These are phyloP conservation scores for Strongylocentrotus purpuratus DNA, from an alignment of 35 echinoderm and acorn worm species.

Conservation along the genomic window DNA sequence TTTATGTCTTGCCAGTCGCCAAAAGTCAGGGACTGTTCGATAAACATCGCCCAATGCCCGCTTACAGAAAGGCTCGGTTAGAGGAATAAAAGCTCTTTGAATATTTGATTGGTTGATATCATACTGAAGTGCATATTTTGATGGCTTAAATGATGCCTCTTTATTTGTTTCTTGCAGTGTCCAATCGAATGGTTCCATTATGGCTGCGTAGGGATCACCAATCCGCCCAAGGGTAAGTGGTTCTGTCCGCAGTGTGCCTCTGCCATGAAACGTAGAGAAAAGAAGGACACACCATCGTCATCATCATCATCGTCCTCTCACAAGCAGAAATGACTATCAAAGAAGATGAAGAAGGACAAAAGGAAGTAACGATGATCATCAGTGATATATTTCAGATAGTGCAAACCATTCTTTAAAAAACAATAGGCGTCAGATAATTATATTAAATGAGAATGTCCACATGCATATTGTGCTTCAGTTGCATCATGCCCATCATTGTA, in stretches of 20 bases:
- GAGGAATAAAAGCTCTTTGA: not conserved
- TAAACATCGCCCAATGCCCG: too few species aligned
- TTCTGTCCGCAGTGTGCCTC: slow-evolving; percentile 96
- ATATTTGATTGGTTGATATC: not conserved
- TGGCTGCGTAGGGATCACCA: slow-evolving; percentile 95
- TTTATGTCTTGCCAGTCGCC: too few species aligned
- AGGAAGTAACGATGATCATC: not conserved
- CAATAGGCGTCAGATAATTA: too few species aligned
- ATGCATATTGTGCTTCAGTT: too few species aligned
- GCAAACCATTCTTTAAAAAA: too few species aligned
- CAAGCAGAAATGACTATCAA: slow-evolving; percentile 52
- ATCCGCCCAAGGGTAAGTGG: slow-evolving; percentile 99
- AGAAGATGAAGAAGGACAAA: slow-evolving; percentile 33
- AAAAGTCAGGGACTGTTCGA: too few species aligned
- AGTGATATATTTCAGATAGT: not conserved
- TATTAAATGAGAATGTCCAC: too few species aligned
- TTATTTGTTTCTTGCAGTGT: slow-evolving; percentile 68
- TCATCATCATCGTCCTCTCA: slow-evolving; percentile 59
- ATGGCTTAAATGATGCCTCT: not conserved
- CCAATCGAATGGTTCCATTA: slow-evolving; percentile 99
- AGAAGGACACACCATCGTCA: slow-evolving; percentile 76
- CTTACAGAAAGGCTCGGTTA: too few species aligned
- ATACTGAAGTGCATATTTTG: not conserved
- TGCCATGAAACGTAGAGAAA: slow-evolving; percentile 95
- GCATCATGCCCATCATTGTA: too few species aligned